phyloP scores from a whole-genome alignment of 1,140 invertebrate genomes.

The Platyscapa corneri region DNA sequence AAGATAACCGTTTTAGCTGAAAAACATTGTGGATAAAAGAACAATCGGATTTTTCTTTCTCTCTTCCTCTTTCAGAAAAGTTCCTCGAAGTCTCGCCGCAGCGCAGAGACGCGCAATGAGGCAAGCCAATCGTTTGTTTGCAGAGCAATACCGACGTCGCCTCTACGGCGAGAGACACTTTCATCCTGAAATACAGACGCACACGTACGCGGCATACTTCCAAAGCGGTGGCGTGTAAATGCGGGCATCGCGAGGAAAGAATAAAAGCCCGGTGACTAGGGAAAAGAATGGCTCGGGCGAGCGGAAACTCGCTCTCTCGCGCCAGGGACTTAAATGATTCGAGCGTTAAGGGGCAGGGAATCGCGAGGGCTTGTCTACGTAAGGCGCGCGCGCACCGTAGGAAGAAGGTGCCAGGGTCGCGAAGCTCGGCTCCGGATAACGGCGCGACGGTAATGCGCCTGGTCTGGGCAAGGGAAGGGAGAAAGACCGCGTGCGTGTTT shows the following conservation, averaged over 20 bases:
- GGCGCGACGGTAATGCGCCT: constrained; percentile 64
- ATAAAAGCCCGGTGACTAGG: not conserved
- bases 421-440: constrained; percentile 66
- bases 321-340: constrained; percentile 63
- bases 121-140: constrained; percentile 29
- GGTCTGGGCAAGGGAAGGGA: constrained; percentile 58
- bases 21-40: not conserved
- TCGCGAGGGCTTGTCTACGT: constrained; percentile 35
- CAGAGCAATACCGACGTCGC: not conserved
- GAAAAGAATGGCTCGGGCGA: not conserved
- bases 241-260: not conserved
- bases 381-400: constrained; percentile 39
- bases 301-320: not conserved
- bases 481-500: not conserved
- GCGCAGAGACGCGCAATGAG: constrained; percentile 8
- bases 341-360: constrained; percentile 59
- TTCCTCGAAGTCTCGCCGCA: not conserved
- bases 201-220: no score
- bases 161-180: not conserved
- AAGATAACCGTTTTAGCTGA: constrained; percentile 46
- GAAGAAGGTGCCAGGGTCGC: constrained; percentile 53
- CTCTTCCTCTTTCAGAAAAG: not conserved
- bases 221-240: no score
- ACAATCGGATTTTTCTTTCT: constrained; percentile 11
- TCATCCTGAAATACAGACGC: not conserved